Conservation (phyloP, 2,888 invertebrate species). For the Tyria jacobaeae region DNA sequence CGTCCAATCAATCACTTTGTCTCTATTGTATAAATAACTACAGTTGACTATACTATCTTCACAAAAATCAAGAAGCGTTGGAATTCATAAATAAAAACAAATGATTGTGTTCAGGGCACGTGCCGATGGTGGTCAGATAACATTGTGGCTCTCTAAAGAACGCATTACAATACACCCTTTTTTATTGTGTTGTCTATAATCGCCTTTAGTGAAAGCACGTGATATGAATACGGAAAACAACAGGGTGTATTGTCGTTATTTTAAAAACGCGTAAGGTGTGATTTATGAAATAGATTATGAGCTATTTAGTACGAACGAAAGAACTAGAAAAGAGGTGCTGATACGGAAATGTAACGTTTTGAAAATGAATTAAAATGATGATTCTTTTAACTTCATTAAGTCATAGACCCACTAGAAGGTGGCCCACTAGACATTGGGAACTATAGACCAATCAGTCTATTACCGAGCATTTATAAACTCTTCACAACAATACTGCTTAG, state of each 20-base stretch:
- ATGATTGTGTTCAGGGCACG: conserved; percentile 63
- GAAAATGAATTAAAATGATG: not conserved
- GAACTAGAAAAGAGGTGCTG: not conserved
- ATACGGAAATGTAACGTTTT: not conserved
- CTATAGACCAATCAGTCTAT: too few species aligned
- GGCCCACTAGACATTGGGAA: too few species aligned
- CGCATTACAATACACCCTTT: conserved; percentile 37
- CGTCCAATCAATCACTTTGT: not conserved
- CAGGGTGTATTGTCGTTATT: conserved; percentile 31
- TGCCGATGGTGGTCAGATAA: conserved; percentile 78
- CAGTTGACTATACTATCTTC: conserved; percentile 18
- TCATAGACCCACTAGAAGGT: too few species aligned
- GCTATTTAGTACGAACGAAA: not conserved
- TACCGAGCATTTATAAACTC: too few species aligned
- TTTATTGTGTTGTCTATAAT: conserved; percentile 41
- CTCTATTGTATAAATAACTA: conserved; percentile 7
- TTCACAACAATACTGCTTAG: too few species aligned
- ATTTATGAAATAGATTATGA: conserved; percentile 13
- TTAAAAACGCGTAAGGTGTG: conserved; percentile 21
- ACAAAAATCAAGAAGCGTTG: conserved; percentile 33
- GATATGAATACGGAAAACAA: conserved; percentile 44
- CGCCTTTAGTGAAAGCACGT: conserved; percentile 25
- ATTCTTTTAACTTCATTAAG: too few species aligned
- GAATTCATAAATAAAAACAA: conserved; percentile 69
- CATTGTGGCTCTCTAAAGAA: conserved; percentile 58